A percentile compares a stretch with the other conserved stretches of the same genome.
Evolutionary conservation across 2,113 vertebrate genomes (phyloP).

Genomic region (Phrynocephalus versicolor): DNA sequence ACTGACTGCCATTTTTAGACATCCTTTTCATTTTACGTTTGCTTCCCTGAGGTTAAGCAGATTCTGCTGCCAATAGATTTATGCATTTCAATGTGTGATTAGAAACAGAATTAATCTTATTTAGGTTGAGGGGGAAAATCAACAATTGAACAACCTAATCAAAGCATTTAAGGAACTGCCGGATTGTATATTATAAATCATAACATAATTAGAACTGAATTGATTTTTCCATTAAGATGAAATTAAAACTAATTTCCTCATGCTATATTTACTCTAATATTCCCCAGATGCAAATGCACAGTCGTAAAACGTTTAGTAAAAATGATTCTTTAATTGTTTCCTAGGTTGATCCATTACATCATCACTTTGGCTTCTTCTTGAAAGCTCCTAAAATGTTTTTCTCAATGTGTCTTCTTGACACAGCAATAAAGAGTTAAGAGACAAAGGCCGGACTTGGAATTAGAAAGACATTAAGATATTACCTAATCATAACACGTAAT

Average conservation of each 20-base stretch:
- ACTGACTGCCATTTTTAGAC: conserved; percentile 21
- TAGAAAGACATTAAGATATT: conserved; percentile 44
- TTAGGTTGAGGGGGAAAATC: conserved; percentile 54
- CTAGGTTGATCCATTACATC: conserved; percentile 69
- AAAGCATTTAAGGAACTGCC: conserved; percentile 71
- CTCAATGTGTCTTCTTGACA: conserved; percentile 41
- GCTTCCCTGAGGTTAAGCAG: conserved; percentile 37
- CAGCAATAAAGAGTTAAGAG: conserved; percentile 8
- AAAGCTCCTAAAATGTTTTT: conserved; percentile 45
- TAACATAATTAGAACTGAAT: conserved; percentile 72
- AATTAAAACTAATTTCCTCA: conserved; percentile 75
- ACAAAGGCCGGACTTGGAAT: conserved; percentile 49
- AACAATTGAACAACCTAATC: conserved; percentile 72
- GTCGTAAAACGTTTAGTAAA: conserved; percentile 70
- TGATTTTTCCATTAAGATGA: conserved; percentile 75
- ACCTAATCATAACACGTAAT: conserved; percentile 40
- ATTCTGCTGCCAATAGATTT: conserved; percentile 43
- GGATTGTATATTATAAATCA: conserved; percentile 74
- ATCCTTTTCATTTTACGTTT: conserved; percentile 31
- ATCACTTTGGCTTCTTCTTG: conserved; percentile 60
- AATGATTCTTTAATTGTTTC: conserved; percentile 69
- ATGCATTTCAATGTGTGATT: conserved; percentile 61
- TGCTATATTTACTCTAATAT: conserved; percentile 74
- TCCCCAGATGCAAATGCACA: conserved; percentile 72
- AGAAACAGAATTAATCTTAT: conserved; percentile 64